phyloP scores from a whole-genome alignment of 2,113 vertebrate genomes.

The Thunnus maccoyii region DNA sequence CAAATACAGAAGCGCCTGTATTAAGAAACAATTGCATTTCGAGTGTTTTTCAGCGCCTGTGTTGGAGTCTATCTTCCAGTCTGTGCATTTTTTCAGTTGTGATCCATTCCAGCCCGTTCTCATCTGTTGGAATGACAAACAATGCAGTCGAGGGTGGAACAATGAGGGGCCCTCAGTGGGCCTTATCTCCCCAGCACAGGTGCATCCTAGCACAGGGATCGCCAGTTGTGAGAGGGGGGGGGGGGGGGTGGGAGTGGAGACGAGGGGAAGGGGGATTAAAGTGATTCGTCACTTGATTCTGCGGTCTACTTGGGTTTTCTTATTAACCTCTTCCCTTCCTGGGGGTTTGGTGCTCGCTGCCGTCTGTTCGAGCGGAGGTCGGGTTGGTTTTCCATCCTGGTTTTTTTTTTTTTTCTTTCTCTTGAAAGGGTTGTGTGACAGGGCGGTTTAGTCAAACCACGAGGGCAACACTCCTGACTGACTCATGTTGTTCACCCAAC shows the following conservation, averaged over 20 bases:
- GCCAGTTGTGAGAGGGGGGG: constrained; percentile 65
- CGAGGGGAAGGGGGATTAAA: constrained; percentile 75
- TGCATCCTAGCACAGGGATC: constrained; percentile 85
- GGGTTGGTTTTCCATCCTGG: constrained; percentile 11
- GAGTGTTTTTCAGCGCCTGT: constrained; percentile 6
- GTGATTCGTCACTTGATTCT: constrained; percentile 79
- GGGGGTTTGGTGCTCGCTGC: constrained; percentile 36
- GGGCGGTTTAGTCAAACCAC: constrained; percentile 44
- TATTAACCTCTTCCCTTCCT: constrained; percentile 61
- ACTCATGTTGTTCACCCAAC: constrained; percentile 60
- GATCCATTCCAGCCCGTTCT: constrained; percentile 70
- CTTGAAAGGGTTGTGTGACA: constrained; percentile 14
- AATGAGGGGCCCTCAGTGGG: constrained; percentile 83
- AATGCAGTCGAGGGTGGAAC: constrained; percentile 83
- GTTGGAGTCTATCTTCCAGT: constrained; percentile 44
- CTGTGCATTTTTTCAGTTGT: constrained; percentile 70
- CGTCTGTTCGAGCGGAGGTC: constrained; percentile 7
- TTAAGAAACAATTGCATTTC: constrained; percentile 29
- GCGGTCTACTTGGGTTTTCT: constrained; percentile 57
- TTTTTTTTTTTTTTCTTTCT: background rate
- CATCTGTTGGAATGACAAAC: constrained; percentile 85
- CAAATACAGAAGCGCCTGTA: constrained; percentile 24
- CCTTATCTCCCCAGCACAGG: constrained; percentile 88
- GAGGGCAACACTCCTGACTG: constrained; percentile 39
- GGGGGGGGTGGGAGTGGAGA: constrained; percentile 50